Conservation (phyloP, 2,797 vertebrate species). For the Dryobates pubescens region DNA sequence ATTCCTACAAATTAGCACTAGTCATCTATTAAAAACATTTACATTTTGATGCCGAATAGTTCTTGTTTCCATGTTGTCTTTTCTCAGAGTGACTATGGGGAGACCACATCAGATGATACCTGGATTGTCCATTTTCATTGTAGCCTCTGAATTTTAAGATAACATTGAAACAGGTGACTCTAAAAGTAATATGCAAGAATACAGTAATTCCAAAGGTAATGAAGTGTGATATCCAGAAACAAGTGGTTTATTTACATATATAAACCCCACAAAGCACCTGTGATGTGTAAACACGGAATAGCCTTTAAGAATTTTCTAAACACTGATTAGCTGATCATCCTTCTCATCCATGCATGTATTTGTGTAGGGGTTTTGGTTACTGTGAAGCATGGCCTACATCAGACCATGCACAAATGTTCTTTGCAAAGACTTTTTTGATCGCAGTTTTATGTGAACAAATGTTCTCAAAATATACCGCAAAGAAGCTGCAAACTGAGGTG, state of each 20-base stretch:
- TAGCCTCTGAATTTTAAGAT: neutral
- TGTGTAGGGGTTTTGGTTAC: neutral
- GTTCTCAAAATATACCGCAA: neutral
- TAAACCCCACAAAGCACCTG: neutral
- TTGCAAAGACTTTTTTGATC: neutral
- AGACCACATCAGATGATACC: neutral
- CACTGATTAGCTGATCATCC: neutral
- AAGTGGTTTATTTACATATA: neutral
- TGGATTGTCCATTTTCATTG: neutral
- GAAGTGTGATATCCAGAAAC: neutral
- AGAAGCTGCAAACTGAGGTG: neutral
- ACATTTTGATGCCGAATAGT: neutral
- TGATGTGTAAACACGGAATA: neutral
- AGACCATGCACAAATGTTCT: neutral
- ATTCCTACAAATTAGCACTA: neutral
- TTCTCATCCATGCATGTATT: neutral
- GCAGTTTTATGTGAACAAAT: neutral
- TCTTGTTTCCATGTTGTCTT: neutral
- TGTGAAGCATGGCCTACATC: neutral
- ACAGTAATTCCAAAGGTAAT: neutral
- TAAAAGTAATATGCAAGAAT: neutral
- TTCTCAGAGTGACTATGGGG: neutral
- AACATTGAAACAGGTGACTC: neutral
- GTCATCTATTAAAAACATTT: neutral
- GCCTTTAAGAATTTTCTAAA: neutral